These are phyloP conservation scores for Percopsis omiscomaycus DNA, from an alignment of 2,797 vertebrate species.

Conservation along the genomic window DNA sequence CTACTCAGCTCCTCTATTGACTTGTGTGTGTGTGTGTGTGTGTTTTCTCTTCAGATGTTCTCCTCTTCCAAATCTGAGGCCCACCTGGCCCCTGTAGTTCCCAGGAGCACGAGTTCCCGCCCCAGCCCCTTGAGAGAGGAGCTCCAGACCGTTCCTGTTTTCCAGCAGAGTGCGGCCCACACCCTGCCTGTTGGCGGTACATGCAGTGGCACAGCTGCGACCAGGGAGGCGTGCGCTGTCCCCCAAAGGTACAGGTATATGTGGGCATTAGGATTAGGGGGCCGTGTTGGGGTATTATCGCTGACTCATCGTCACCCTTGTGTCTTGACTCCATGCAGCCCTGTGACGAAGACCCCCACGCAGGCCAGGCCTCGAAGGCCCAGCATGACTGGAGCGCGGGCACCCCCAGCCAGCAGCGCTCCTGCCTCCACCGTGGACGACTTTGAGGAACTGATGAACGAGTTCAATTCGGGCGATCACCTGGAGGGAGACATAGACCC, in stretches of 20 bases:
- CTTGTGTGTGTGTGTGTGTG: background rate
- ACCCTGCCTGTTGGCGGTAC: conserved; percentile 1
- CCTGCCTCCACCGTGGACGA: conserved; percentile 80
- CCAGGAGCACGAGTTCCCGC: conserved; percentile 26
- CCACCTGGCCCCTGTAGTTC: conserved; percentile 32
- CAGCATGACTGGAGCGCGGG: conserved; percentile 64
- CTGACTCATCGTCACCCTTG: background rate
- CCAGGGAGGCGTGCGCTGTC: conserved; percentile 41
- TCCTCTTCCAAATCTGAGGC: conserved; percentile 25
- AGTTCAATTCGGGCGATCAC: conserved; percentile 87
- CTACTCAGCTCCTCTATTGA: background rate
- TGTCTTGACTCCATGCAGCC: conserved; percentile 33
- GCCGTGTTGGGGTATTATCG: background rate
- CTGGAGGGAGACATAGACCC: conserved; percentile 88
- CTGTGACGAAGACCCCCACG: conserved; percentile 48
- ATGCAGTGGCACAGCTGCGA: conserved; percentile 6
- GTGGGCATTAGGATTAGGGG: too few relatives aligned
- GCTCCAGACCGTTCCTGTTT: conserved; percentile 56
- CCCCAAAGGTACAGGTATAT: conserved; percentile 62
- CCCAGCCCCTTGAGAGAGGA: conserved; percentile 53
- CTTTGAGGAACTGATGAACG: conserved; percentile 91
- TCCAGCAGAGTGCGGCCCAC: conserved; percentile 38
- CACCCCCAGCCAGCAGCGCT: conserved; percentile 38
- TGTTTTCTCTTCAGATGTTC: conserved; percentile 35
- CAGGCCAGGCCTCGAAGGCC: conserved; percentile 76